Base-by-base conservation (phyloP, 2,888 invertebrate genomes). In the Tyria jacobaeae region DNA sequence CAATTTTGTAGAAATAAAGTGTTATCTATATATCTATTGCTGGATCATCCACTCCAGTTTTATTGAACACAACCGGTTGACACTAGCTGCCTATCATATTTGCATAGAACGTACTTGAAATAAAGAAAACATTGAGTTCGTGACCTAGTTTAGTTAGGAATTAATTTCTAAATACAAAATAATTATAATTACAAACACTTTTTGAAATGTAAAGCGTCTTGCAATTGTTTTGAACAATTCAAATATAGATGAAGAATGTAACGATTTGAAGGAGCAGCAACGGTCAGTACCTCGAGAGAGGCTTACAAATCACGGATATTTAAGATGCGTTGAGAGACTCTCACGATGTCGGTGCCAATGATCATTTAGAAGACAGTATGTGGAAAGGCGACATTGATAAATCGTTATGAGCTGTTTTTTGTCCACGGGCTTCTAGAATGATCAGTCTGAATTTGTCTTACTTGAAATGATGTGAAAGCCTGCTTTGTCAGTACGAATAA, bases 11-110 rank as follows among this genome's bases (percentile, higher is more conserved):
- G n/a, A n/a, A n/a, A n/a, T n/a, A n/a, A n/a, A n/a, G n/a, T n/a
- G n/a, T n/a, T n/a, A n/a, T n/a, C n/a, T n/a, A n/a, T n/a, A n/a
- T n/a, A n/a, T n/a, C n/a, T n/a, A 82, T 82, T 89, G 88, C 90
- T 85, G 76, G 83, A 88, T 88, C 80, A 84, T 86, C 83, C 81
- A 80, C 83, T 80, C 77, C 64, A 63, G 71, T 79, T 68, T 44
- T 74, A 76, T 75, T 77, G 70, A 75, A 76, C 76, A 76, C 69
- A 80, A 76, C 80, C 76, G 72, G 75, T 78, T 72, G 69, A 72
- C 44, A 44, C 56, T 70, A 63, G 68, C 66, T 57, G 69, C 72
- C 72, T 59, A 64, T 75, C 79, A 77, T 80, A 85, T 84, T 84
- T 84, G 80, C 84, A 85, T 85, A 81, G 71, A 75, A 78, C 70